Evolutionary conservation across 2,113 vertebrate genomes (phyloP).

Genomic region (Baryphthengus martii): DNA sequence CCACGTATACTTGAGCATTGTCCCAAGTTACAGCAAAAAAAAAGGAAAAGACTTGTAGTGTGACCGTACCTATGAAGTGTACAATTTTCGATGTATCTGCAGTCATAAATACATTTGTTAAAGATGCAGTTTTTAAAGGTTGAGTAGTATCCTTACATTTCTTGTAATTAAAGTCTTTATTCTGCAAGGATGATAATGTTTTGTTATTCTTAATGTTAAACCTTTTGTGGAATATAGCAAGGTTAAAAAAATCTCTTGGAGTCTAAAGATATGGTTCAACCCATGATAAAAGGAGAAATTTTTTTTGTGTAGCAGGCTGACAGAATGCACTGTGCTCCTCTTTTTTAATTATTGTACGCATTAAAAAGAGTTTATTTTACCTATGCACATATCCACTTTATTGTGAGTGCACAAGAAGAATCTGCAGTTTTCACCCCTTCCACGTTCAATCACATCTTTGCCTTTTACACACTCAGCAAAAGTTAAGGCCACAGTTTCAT

Average conservation of each 20-base stretch:
- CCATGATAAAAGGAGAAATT: background rate
- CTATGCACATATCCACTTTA: background rate
- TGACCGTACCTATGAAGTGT: background rate
- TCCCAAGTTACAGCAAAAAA: background rate
- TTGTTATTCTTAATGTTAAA: background rate
- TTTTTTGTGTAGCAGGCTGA: background rate
- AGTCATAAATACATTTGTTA: conserved; percentile 4
- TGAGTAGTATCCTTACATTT: background rate
- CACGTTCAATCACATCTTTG: background rate
- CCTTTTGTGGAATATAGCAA: background rate
- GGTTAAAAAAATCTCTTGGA: background rate
- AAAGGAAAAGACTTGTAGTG: background rate
- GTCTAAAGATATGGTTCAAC: background rate
- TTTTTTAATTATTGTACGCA: background rate
- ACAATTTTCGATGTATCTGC: background rate
- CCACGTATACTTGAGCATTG: background rate
- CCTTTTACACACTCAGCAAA: background rate
- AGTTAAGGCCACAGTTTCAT: background rate
- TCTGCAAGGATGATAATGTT: background rate
- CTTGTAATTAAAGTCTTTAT: background rate
- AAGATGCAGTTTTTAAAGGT: conserved; percentile 27
- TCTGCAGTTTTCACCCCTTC: background rate
- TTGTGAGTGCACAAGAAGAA: background rate
- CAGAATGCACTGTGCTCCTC: background rate
- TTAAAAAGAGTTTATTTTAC: background rate